Evolutionary conservation across 1,140 invertebrate species (phyloP), one percentile per base, ranked within the genome.

Genomic region (Spodoptera litura): DNA sequence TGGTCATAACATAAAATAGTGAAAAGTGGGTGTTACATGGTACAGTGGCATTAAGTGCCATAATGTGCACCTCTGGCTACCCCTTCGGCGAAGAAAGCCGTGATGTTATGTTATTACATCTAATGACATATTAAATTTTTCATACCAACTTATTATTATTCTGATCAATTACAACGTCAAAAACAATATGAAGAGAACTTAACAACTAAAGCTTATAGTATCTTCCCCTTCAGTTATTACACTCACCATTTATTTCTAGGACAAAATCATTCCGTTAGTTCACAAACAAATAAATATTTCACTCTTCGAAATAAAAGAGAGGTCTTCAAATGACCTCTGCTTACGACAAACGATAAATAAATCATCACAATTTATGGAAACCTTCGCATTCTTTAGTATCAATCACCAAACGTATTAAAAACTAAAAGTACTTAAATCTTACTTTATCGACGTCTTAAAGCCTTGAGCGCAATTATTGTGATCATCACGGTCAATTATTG

Each of bases 351-450:
- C 8, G 38, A 44, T 44, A 44, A 44, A 68, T 52, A 44, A 68
- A 68, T 52, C 11, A 51, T 13, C 15, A 52, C 51, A 51, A 68
- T 68, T 68, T 68, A 68, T 68, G 25, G 64, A 25, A 64, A 64
- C 61, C 61, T 44, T 52, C 64, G 8, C 44, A 20, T 52, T 51
- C 49, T n/a, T 27, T 0, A 25, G 44, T 51, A 66, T 66, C 25
- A 66, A 66, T 66, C 64, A 68, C 52, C 49, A 51, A 52, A 20
- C 10, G 12, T 68, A 51, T 44, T n/a, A n/a, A 68, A 52, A 68
- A 52, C 44, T 20, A 20, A 52, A 44, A 52, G 49, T 52, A 25
- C n/a, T 51, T 44, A 44, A 13, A 52, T 68, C 64, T 53, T 27
- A 68, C 8, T 53, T 52, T 68, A 52, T 52, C 20, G 10, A 44